Evolutionary conservation across 2,113 vertebrate genomes (phyloP).

Genomic region (Uropsilus gracilis): DNA sequence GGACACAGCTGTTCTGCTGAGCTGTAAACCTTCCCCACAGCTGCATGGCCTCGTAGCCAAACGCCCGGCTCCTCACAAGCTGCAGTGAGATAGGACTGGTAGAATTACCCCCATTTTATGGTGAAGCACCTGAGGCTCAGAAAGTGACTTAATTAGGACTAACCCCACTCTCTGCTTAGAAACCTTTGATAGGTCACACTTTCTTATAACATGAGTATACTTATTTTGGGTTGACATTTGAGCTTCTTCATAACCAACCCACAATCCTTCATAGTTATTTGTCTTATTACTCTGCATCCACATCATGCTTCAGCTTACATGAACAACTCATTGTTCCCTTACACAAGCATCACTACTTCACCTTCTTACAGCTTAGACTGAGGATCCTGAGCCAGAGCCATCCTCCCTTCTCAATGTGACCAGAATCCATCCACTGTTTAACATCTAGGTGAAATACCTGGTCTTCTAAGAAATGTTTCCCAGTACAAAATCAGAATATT

Average conservation of each 20-base stretch:
- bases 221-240: slow-evolving; percentile 14
- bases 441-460: background rate
- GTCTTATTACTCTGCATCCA: background rate
- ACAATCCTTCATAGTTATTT: background rate
- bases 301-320: background rate
- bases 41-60: accelerated
- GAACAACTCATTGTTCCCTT: background rate
- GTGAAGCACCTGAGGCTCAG: background rate
- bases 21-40: background rate
- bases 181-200: background rate
- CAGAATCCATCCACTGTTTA: background rate
- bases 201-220: background rate
- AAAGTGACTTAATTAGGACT: background rate
- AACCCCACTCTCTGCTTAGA: background rate
- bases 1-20: slow-evolving; percentile 51
- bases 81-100: background rate
- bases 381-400: background rate
- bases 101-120: background rate
- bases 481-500: background rate
- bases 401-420: background rate
- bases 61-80: background rate
- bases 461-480: background rate
- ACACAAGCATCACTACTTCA: background rate
- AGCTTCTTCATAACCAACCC: background rate
- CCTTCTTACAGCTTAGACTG: background rate